phyloP scores from a whole-genome alignment of 2,797 vertebrate genomes.

The Macropodus opercularis region DNA sequence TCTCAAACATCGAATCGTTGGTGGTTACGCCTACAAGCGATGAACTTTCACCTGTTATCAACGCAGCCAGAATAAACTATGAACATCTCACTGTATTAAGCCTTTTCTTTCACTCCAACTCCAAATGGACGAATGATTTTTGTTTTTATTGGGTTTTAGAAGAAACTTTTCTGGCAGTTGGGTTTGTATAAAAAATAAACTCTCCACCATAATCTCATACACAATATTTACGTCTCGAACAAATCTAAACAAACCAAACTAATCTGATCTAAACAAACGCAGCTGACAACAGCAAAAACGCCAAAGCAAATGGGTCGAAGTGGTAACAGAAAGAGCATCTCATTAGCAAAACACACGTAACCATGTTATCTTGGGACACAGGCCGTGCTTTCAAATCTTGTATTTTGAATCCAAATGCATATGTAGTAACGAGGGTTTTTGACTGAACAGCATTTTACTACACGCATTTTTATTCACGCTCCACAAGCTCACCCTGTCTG shows the following conservation, averaged over 20 bases:
- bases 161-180: too few relatives aligned
- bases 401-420: not conserved
- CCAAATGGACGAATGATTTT: too few relatives aligned
- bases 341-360: not conserved
- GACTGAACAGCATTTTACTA: slow-evolving; percentile 7
- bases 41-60: too few relatives aligned
- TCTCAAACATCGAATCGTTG: too few relatives aligned
- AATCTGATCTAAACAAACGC: not conserved
- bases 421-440: not conserved
- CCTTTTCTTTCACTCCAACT: too few relatives aligned
- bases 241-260: too few relatives aligned
- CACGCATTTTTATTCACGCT: slow-evolving; percentile 1
- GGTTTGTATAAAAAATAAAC: too few relatives aligned
- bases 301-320: not conserved
- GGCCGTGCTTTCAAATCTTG: not conserved
- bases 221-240: not conserved
- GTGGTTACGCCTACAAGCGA: too few relatives aligned
- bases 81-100: too few relatives aligned
- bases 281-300: not conserved
- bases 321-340: not conserved
- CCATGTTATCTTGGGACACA: not conserved
- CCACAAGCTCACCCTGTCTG: slow-evolving; percentile 1
- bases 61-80: too few relatives aligned
- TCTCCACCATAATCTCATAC: too few relatives aligned
- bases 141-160: too few relatives aligned